Base-by-base conservation (phyloP, 2,888 invertebrate species). In the Macrophya alboannulata region DNA sequence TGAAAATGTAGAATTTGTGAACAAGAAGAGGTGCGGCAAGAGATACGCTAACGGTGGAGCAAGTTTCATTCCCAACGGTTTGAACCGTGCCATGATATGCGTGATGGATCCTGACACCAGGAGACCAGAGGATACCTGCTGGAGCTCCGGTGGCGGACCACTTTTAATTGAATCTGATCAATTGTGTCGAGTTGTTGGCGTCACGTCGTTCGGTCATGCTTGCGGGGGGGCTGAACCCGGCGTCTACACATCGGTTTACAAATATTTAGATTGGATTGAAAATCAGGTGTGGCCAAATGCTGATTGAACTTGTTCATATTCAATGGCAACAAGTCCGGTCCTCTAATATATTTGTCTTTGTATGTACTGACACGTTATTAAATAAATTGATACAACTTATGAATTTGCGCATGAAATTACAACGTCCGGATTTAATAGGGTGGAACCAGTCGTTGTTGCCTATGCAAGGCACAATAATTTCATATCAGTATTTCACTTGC, bases 201-300 rank as follows among this genome's bases (percentile, higher is more conserved):
- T 93, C 9, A 92, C 92, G 2, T 89, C 93, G 0, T 92, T 92
- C 17, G 93, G 93, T 0, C 89, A 90, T 79, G 85, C 72, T 55
- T 93, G 93, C 77, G 92, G 93, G 0, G 87, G 88, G 3, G 2
- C 87, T 1, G 31, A 83, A 6, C 93, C 93, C 0, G 91, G 89
- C 0, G 88, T 92, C 12, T 93, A 93, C 83, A 92, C 90, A 4
- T 90, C 91, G 10, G 90, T 93, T 0, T 87, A 89, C 21, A 40
- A 88, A 5, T 91, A 90, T 48, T 84, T 93, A 40, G 90, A 92
- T 43, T 93, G 93, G 93, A 93, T 93, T 85, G 93, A 93, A 82
- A 82, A 88, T 3, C 86, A 89, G 0, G 92, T 92, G 5, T 93
- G 92, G 93, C 89, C 90, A 37, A 59, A n/a, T 59, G 59, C 59